Evolutionary conservation across 2,888 invertebrate species (phyloP), one percentile per base, ranked within the genome.

Genomic region (Nipponacmea schrenckii): DNA sequence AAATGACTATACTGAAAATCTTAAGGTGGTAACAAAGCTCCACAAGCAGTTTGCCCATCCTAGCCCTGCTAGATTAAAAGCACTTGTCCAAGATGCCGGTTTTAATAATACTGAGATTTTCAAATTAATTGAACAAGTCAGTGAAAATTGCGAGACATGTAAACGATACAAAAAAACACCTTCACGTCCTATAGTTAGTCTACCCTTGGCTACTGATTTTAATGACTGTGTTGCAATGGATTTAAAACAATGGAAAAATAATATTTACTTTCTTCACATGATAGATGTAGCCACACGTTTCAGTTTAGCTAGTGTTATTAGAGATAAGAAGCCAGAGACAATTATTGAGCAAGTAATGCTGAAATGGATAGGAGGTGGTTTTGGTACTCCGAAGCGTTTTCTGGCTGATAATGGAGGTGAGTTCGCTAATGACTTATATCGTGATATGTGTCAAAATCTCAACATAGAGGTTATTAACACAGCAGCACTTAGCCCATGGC

Each of bases 371-470:
- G 68, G 68, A 14, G 68, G 48, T 66, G 67, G 64, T 67, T n/a
- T 67, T 24, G 70, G 70, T 4, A 15, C 70, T 56, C 70, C 70
- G 1, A 67, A 48, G 17, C 39, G 45, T 2, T 67, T 70, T 66
- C 31, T 70, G 46, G n/a, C 44, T 70, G 70, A 70, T 17, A 70
- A 70, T 46, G 70, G 70, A n/a, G 69, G n/a, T n/a, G n/a, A n/a
- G n/a, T n/a, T n/a, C n/a, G n/a, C n/a, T n/a, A n/a, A n/a, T n/a
- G n/a, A n/a, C n/a, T n/a, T n/a, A n/a, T n/a, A n/a, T n/a, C n/a
- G n/a, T n/a, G n/a, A n/a, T n/a, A n/a, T n/a, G n/a, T n/a, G n/a
- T n/a, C n/a, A n/a, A n/a, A n/a, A n/a, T n/a, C n/a, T n/a, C n/a
- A n/a, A n/a, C n/a, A n/a, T n/a, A n/a, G n/a, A n/a, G n/a, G n/a